Conservation (phyloP, 2,113 vertebrate genomes). For the Butorides virescens region DNA sequence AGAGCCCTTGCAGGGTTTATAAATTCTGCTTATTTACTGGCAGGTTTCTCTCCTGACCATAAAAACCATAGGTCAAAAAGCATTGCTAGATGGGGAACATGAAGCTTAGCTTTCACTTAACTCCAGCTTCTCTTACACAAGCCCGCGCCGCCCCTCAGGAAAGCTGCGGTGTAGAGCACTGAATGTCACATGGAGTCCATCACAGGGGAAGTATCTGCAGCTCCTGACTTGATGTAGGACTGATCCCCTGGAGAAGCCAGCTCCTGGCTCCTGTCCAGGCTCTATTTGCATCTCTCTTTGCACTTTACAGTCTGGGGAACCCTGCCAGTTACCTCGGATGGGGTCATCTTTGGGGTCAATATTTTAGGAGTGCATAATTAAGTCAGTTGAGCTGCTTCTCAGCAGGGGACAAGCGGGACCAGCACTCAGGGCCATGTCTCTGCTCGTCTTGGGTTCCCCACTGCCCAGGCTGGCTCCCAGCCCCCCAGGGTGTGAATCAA, state of each 20-base stretch:
- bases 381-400: background rate
- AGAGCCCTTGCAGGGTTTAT: slow-evolving; percentile 11
- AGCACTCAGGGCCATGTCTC: background rate
- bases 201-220: background rate
- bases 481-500: background rate
- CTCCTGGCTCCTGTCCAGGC: background rate
- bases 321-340: background rate
- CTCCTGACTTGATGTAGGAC: background rate
- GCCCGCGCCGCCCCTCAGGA: background rate
- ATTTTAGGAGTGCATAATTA: background rate
- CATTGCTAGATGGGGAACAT: background rate
- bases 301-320: background rate
- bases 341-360: background rate
- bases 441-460: background rate
- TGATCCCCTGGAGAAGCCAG: background rate
- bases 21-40: slow-evolving; percentile 45
- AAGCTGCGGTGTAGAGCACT: background rate
- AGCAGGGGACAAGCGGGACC: background rate
- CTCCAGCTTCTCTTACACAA: background rate
- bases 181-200: accelerated
- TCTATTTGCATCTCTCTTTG: background rate
- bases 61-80: slow-evolving; percentile 22
- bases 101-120: background rate
- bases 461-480: background rate
- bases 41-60: slow-evolving; percentile 17